Percentiles rank a stretch among this genome's conserved stretches.
These are phyloP conservation scores for Vidua chalybeata DNA, from an alignment of 2,113 vertebrate genomes.

Conservation along the genomic window DNA sequence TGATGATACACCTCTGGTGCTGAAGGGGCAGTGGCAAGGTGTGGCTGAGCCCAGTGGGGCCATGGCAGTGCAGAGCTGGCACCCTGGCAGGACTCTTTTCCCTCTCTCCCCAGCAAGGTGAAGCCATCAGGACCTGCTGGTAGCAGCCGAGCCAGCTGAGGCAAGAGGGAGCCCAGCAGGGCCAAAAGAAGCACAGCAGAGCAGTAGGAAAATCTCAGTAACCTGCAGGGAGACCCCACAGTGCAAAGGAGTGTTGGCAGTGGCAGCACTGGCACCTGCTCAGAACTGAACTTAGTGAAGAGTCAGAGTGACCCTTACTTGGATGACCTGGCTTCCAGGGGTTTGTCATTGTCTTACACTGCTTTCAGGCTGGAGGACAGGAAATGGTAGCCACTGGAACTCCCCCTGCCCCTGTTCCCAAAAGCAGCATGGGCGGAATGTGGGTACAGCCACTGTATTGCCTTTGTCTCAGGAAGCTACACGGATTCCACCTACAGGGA, in stretches of 20 bases:
- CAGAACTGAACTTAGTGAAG: rapidly evolving
- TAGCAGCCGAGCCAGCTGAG: neutral
- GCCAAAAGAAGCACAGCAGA: neutral
- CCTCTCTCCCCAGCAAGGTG: neutral
- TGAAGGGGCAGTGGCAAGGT: no score
- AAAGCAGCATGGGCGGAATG: rapidly evolving
- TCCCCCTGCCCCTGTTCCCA: neutral
- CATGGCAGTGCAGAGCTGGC: rapidly evolving
- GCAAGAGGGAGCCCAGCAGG: neutral
- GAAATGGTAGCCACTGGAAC: neutral
- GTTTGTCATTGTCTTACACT: neutral
- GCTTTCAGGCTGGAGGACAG: neutral
- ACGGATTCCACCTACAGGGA: rapidly evolving
- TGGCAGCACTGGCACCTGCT: neutral
- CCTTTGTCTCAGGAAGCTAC: neutral
- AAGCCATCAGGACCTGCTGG: rapidly evolving
- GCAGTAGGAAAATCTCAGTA: neutral
- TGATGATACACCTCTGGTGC: rapidly evolving
- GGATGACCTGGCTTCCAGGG: neutral
- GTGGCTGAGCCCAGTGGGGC: neutral
- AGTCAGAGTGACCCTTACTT: rapidly evolving
- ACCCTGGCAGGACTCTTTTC: no score
- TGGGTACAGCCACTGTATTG: neutral
- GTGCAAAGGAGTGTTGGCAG: neutral
- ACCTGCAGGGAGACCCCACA: rapidly evolving